A percentile compares a stretch with the other conserved stretches of the same genome.
Conservation (phyloP, 2,113 vertebrate genomes). For the Phodopus roborovskii region DNA sequence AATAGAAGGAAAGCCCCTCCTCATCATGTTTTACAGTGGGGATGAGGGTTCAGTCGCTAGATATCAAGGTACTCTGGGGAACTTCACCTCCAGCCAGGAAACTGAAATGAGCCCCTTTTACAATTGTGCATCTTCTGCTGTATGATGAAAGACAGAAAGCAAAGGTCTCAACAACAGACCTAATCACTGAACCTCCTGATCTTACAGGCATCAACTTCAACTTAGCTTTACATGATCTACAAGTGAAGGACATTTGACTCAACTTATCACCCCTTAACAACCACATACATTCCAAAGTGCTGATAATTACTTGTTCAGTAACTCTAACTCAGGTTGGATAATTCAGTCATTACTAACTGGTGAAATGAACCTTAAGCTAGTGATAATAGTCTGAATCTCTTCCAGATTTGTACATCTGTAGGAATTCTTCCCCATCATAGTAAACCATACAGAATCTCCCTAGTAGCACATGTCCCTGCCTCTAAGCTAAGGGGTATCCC, state of each 20-base stretch:
- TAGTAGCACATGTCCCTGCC: too few relatives aligned
- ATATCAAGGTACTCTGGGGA: background rate
- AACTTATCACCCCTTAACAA: background rate
- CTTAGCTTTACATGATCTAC: background rate
- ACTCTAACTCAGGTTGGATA: background rate
- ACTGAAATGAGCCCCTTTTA: background rate
- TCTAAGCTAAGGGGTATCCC: too few relatives aligned
- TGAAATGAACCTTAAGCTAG: background rate
- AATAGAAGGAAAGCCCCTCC: background rate
- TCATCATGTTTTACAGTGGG: background rate
- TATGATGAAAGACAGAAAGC: background rate
- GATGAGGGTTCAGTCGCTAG: background rate
- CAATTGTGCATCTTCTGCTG: background rate
- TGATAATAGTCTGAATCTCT: background rate
- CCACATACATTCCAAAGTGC: background rate
- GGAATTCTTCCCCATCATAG: background rate
- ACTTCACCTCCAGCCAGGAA: background rate
- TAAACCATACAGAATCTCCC: background rate
- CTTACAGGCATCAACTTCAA: background rate
- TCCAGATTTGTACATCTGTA: background rate
- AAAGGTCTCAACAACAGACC: background rate
- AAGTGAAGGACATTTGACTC: background rate
- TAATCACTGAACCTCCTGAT: background rate
- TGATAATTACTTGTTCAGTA: background rate
- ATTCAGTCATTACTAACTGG: background rate